Evolutionary conservation across 2,888 invertebrate genomes (phyloP).

Genomic region (Anthoptus insignis): DNA sequence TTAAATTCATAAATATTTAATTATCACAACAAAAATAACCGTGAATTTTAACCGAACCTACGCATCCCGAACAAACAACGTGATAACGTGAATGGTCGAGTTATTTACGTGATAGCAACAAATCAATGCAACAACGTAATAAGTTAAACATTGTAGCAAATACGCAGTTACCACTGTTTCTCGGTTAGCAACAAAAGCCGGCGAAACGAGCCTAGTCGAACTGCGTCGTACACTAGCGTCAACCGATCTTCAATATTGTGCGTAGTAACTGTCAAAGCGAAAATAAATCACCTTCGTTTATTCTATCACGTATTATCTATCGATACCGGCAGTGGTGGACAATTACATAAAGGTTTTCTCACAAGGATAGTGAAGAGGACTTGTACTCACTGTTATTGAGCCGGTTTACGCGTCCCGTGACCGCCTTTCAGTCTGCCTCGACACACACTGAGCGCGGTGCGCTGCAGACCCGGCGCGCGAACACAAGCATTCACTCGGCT

Average conservation of each 20-base stretch:
- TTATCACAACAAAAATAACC: no score
- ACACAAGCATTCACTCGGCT: constrained; percentile 55
- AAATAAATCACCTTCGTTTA: constrained; percentile 54
- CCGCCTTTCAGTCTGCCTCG: constrained; percentile 65
- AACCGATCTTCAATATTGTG: constrained; percentile 63
- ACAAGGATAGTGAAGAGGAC: constrained; percentile 56
- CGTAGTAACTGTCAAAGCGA: constrained; percentile 79
- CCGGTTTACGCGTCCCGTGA: constrained; percentile 62
- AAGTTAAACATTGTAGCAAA: constrained; percentile 54
- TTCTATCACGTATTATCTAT: constrained; percentile 26
- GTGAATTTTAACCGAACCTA: no score
- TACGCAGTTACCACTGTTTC: constrained; percentile 73
- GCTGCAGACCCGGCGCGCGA: constrained; percentile 56
- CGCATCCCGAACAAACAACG: no score
- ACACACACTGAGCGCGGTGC: constrained; percentile 65
- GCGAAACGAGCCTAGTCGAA: constrained; percentile 67
- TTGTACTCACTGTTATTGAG: constrained; percentile 66
- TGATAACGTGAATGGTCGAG: not conserved
- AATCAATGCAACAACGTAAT: constrained; percentile 55
- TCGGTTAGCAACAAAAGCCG: constrained; percentile 76
- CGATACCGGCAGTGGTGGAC: constrained; percentile 27
- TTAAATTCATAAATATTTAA: no score
- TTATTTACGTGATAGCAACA: constrained; percentile 35
- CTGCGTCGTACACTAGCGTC: constrained; percentile 72
- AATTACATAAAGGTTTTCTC: constrained; percentile 56